Percentiles rank a stretch among this genome's conserved stretches.
These are phyloP conservation scores for Dermatemys mawii DNA, from an alignment of 2,113 vertebrate genomes.

Conservation along the genomic window DNA sequence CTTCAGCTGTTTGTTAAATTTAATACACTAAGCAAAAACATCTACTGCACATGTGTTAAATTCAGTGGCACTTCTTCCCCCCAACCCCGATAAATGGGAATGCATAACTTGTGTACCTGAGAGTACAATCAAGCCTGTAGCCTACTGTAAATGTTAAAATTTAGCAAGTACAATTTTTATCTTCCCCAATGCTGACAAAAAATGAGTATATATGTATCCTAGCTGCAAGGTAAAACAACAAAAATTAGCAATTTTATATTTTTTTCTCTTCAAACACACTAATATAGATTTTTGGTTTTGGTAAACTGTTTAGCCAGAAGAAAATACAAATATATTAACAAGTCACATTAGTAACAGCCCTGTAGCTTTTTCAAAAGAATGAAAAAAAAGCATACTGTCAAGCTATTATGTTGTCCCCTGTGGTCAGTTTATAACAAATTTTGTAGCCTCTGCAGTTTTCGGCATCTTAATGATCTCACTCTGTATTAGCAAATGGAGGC, in stretches of 20 bases:
- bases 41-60: not conserved
- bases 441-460: not conserved
- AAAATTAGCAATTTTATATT: not conserved
- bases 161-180: not conserved
- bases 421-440: not conserved
- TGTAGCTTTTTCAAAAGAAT: not conserved
- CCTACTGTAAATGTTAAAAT: not conserved
- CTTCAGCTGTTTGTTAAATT: no score
- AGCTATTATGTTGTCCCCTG: not conserved
- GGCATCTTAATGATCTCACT: not conserved
- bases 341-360: not conserved
- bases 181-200: not conserved
- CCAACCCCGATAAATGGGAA: no score
- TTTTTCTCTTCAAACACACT: not conserved
- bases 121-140: not conserved
- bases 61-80: no score
- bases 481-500: not conserved
- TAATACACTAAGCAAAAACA: not conserved
- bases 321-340: conserved; percentile 3
- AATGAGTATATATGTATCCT: not conserved
- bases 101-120: not conserved
- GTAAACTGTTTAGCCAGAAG: not conserved
- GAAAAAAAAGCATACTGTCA: not conserved
- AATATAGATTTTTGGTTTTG: not conserved
- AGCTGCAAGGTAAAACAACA: not conserved